Base-by-base conservation (phyloP, 2,888 invertebrate genomes). In the Sialis fuliginosa region DNA sequence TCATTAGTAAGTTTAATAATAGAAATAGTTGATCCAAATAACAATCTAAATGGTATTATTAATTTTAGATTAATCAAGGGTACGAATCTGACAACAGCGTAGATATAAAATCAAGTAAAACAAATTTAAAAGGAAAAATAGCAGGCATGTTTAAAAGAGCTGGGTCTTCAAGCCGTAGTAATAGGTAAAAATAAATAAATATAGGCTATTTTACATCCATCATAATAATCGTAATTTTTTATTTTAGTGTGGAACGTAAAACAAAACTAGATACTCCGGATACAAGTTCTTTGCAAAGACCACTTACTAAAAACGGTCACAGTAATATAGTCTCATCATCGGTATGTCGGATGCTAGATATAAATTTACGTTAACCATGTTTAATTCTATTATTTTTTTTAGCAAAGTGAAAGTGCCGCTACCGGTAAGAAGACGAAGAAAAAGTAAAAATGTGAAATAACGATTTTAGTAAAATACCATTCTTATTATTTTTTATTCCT, bases 121-220 rank as follows among this genome's bases (percentile, higher is more conserved):
- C 77, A 57, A 83, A 87, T 65, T 67, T 89, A 53, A 81, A 84
- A 57, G 86, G 83, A 48, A 75, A 85, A 50, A 67, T 90, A 40
- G 81, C 86, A 1, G 87, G 81, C 52, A 87, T 90, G 72, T 90
- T 90, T 58, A 83, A 79, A 60, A 75, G 84, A 55, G 69, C 74
- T 55, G 67, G 68, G 12, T 80, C 75, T 9, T 65, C 71, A 33
- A 72, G 83, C 6, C 72, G 83, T 48, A 77, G 77, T 48, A 80
- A 75, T 57, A 84, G 84, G 79, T 79, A 59, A 48, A 43, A 30
- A 47, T 33, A 45, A 45, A 33, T n/a, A 33, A 47, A 34, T 13
- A 34, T 44, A 33, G 42, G 30, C 31, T 39, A 43, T 22, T 41
- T 48, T 42, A n/a, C 44, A 22, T 33, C 33, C 45, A 47, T 10